phyloP scores from a whole-genome alignment of 2,888 invertebrate species.

The Scaptomyza parva region DNA sequence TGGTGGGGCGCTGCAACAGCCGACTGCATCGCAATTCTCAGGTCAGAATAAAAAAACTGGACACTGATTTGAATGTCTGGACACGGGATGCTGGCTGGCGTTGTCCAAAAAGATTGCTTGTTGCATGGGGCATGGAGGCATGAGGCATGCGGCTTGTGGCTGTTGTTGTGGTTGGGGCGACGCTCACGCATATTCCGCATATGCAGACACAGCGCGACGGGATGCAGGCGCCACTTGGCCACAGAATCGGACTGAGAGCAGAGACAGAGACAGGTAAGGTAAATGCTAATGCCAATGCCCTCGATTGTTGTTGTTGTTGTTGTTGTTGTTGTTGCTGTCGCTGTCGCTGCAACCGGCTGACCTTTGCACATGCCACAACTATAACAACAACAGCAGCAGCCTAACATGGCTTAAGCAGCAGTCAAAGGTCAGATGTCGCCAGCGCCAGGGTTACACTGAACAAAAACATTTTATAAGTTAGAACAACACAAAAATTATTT shows the following conservation, averaged over 20 bases:
- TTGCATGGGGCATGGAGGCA: conserved; percentile 8
- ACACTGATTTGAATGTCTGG: conserved; percentile 75
- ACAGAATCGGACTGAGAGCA: conserved; percentile 29
- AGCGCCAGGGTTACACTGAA: conserved; percentile 34
- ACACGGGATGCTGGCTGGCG: conserved; percentile 35
- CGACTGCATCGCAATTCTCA: conserved; percentile 27
- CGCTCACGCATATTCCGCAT: conserved; percentile 83
- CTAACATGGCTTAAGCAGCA: conserved; percentile 26
- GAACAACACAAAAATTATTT: no score
- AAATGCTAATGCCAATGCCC: conserved; percentile 63
- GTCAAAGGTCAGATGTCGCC: conserved; percentile 59
- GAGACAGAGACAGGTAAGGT: conserved; percentile 46
- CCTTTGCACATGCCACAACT: conserved; percentile 76
- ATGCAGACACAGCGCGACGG: conserved; percentile 85
- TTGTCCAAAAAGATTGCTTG: conserved; percentile 50
- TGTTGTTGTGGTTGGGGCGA: conserved; percentile 35
- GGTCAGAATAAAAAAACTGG: conserved; percentile 34
- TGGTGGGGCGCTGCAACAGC: conserved; percentile 32
- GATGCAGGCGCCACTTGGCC: conserved; percentile 84
- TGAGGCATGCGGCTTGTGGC: not conserved
- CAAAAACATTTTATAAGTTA: not conserved
- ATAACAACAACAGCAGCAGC: conserved; percentile 27
- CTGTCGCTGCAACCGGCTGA: conserved; percentile 69
- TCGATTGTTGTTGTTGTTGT: conserved; percentile 17
- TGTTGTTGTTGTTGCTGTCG: conserved; percentile 16